A percentile compares a stretch with the other conserved stretches of the same genome.
These are phyloP conservation scores for Leptinotarsa texana DNA, from an alignment of 1,140 invertebrate species.

Conservation along the genomic window DNA sequence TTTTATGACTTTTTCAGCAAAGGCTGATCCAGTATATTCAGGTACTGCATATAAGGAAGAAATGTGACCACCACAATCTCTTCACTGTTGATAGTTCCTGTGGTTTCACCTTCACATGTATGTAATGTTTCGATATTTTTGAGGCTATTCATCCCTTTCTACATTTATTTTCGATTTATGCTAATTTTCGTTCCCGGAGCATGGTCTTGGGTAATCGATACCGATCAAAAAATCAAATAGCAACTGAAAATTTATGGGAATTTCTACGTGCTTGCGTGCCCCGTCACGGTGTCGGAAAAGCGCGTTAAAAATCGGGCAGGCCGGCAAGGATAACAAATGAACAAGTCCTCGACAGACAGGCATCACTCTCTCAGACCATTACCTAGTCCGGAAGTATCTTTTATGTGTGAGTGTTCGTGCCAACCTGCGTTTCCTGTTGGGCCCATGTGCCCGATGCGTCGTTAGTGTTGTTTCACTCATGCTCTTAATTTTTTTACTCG, in stretches of 20 bases:
- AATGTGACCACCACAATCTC: too few species aligned
- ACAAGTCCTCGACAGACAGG: conserved; percentile 42
- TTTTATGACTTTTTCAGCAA: too few species aligned
- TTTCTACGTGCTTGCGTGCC: conserved; percentile 7
- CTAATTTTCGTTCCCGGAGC: too few species aligned
- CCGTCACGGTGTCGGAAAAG: conserved; percentile 9
- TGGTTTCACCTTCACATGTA: too few species aligned
- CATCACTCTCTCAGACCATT: conserved; percentile 50
- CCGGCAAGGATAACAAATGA: conserved; percentile 42
- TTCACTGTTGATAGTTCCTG: too few species aligned
- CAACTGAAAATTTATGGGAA: not conserved
- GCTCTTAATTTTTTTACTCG: conserved; percentile 41
- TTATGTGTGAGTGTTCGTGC: conserved; percentile 53
- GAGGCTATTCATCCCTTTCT: too few species aligned
- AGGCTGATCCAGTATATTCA: too few species aligned
- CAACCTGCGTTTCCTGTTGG: conserved; percentile 51
- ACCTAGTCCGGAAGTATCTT: conserved; percentile 49
- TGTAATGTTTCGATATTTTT: too few species aligned
- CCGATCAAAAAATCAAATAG: not conserved
- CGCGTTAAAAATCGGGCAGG: conserved; percentile 15
- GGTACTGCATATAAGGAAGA: too few species aligned
- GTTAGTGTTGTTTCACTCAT: conserved; percentile 35
- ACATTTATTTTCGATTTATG: too few species aligned
- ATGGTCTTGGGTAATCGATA: too few species aligned
- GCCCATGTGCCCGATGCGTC: conserved; percentile 42